phyloP scores from a whole-genome alignment of 2,113 vertebrate species.

The Heliornis fulica region DNA sequence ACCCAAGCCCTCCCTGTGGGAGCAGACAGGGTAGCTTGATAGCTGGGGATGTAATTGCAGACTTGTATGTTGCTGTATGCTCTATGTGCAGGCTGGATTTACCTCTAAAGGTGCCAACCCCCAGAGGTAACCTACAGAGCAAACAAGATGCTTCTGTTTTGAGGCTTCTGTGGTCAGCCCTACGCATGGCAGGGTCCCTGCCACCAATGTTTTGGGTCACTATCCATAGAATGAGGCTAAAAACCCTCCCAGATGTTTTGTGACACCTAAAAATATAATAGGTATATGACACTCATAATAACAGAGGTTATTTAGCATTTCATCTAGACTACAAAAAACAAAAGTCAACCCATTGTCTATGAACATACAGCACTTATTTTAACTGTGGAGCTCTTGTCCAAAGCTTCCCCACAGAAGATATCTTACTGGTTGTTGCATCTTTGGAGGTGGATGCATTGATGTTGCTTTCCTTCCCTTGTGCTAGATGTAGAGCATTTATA shows the following conservation, averaged over 20 bases:
- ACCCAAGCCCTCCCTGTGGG: background rate
- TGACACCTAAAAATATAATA: background rate
- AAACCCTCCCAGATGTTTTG: background rate
- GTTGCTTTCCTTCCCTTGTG: background rate
- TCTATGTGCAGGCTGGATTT: background rate
- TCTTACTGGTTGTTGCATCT: background rate
- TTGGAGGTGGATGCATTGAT: background rate
- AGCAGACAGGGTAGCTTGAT: background rate
- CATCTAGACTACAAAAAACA: background rate
- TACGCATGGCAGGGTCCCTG: background rate
- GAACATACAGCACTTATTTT: background rate
- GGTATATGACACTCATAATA: background rate
- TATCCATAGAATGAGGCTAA: background rate
- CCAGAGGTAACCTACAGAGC: background rate
- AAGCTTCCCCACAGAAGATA: background rate
- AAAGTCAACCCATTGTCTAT: background rate
- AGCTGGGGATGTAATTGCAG: background rate
- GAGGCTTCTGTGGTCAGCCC: background rate
- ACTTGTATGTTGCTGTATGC: background rate
- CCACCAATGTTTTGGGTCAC: background rate
- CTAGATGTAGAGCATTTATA: background rate
- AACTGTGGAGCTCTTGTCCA: background rate
- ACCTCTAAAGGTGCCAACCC: background rate
- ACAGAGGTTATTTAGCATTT: background rate
- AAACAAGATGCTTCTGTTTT: background rate